Evolutionary conservation across 2,797 vertebrate species (phyloP).

Genomic region (Micromesistius poutassou): DNA sequence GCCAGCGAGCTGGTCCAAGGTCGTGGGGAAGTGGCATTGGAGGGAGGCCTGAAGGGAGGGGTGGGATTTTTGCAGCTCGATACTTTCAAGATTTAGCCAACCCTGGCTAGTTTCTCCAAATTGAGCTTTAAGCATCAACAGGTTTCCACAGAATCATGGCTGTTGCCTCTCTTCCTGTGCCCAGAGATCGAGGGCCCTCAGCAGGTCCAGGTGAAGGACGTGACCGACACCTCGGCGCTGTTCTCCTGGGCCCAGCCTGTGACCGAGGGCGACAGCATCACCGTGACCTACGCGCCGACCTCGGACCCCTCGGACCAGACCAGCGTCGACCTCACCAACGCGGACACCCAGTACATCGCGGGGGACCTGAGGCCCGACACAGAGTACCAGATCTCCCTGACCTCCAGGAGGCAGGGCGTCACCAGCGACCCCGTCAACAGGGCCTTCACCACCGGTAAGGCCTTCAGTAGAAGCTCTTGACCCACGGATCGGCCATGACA

Average conservation of each 20-base stretch:
- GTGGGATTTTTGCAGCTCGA: too few relatives aligned
- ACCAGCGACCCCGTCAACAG: conserved; percentile 75
- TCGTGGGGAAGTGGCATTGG: too few relatives aligned
- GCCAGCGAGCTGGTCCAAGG: too few relatives aligned
- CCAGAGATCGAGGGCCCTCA: conserved; percentile 84
- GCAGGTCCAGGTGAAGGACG: conserved; percentile 81
- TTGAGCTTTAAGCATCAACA: not conserved
- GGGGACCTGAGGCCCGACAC: conserved; percentile 84
- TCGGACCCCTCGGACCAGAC: conserved; percentile 71
- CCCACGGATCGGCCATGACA: too few relatives aligned
- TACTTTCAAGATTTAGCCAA: too few relatives aligned
- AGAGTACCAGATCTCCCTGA: conserved; percentile 81
- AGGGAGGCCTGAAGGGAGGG: too few relatives aligned
- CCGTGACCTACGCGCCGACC: conserved; percentile 74
- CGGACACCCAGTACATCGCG: conserved; percentile 84
- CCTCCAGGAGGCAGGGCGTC: conserved; percentile 75
- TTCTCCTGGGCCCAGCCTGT: conserved; percentile 85
- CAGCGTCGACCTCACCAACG: conserved; percentile 73
- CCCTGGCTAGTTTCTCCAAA: too few relatives aligned
- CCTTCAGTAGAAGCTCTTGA: too few relatives aligned
- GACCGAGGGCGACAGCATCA: conserved; percentile 77
- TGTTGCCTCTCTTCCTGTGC: not conserved
- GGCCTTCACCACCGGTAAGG: conserved; percentile 85
- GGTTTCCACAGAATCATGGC: not conserved
- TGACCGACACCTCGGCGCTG: conserved; percentile 85